Evolutionary conservation across 35 echinoderm and acorn worm genomes (phyloP).

Genomic region (Hemicentrotus pulcherrimus): DNA sequence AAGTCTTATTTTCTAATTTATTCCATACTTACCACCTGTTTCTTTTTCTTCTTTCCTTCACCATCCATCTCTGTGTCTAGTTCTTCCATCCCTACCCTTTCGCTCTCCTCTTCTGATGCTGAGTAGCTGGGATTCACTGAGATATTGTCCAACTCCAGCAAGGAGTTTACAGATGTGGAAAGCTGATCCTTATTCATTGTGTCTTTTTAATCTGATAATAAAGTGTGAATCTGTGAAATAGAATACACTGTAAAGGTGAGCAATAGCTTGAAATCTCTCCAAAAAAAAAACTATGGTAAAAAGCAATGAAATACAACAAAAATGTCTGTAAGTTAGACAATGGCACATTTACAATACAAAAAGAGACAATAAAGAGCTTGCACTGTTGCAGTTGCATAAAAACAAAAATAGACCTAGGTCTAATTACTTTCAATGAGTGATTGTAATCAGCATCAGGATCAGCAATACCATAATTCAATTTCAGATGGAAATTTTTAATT

Average conservation of each 20-base stretch:
- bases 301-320: too few species aligned
- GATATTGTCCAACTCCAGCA: conserved; percentile 50
- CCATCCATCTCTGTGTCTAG: conserved; percentile 23
- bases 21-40: neutral
- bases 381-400: too few species aligned
- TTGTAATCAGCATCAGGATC: neutral
- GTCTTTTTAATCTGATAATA: neutral
- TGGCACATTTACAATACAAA: too few species aligned
- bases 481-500: too few species aligned
- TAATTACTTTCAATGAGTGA: too few species aligned
- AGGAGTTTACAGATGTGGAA: conserved; percentile 39
- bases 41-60: conserved; percentile 45
- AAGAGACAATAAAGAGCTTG: too few species aligned
- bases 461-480: neutral
- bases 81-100: conserved; percentile 38
- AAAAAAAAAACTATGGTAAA: too few species aligned
- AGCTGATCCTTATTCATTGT: conserved; percentile 44
- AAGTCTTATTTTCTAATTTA: too few species aligned
- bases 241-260: neutral
- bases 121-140: conserved; percentile 52
- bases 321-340: too few species aligned
- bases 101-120: conserved; percentile 46
- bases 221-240: neutral
- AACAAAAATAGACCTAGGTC: too few species aligned
- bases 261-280: too few species aligned